Evolutionary conservation across 2,113 vertebrate genomes (phyloP).

Genomic region (Camelus dromedarius): DNA sequence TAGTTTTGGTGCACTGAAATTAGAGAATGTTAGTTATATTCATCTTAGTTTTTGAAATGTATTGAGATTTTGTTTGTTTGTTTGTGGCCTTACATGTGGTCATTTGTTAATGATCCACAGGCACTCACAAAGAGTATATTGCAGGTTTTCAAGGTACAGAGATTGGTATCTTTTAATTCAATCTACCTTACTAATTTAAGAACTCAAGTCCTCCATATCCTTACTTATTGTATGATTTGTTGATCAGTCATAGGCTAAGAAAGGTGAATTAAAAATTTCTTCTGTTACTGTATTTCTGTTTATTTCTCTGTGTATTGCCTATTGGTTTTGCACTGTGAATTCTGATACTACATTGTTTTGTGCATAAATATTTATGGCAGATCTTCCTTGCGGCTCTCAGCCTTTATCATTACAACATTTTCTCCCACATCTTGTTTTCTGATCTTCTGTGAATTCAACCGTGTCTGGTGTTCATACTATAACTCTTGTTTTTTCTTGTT

Average conservation of each 20-base stretch:
- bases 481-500: slow-evolving; percentile 16
- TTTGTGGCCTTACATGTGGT: not conserved
- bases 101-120: slow-evolving; percentile 33
- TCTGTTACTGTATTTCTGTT: not conserved
- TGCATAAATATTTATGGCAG: slow-evolving; percentile 24
- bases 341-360: slow-evolving; percentile 40
- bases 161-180: slow-evolving; percentile 39
- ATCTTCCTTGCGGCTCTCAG: not conserved
- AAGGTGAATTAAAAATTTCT: slow-evolving; percentile 27
- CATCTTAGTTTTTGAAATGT: slow-evolving; percentile 35
- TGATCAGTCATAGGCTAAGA: slow-evolving; percentile 21
- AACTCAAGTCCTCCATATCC: slow-evolving; percentile 7
- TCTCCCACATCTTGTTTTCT: slow-evolving; percentile 24
- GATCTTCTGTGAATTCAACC: slow-evolving; percentile 25
- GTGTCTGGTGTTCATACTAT: slow-evolving; percentile 13
- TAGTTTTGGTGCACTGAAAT: slow-evolving; percentile 17
- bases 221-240: slow-evolving; percentile 40
- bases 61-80: not conserved
- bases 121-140: slow-evolving; percentile 30
- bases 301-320: not conserved
- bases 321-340: slow-evolving; percentile 39
- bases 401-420: not conserved
- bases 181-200: slow-evolving; percentile 22
- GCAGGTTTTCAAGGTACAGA: slow-evolving; percentile 32
- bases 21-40: not conserved